A percentile compares a stretch with the other conserved stretches of the same genome.
phyloP scores from a whole-genome alignment of 2,113 vertebrate genomes.

The Cichladusa arquata region DNA sequence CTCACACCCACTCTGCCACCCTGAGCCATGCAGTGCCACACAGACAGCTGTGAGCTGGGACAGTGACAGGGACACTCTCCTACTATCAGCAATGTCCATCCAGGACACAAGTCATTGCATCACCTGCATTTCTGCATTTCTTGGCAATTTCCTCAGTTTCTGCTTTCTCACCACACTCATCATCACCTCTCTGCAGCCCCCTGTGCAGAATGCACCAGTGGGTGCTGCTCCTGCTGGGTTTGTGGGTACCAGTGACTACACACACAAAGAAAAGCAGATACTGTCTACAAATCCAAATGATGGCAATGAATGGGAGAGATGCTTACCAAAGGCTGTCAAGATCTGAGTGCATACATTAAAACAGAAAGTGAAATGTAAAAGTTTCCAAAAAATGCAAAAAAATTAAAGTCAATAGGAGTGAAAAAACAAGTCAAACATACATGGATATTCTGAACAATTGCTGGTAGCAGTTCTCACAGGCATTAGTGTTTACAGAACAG shows the following conservation, averaged over 20 bases:
- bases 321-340: slow-evolving; percentile 80
- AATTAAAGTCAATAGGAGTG: slow-evolving; percentile 57
- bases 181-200: neutral
- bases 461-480: slow-evolving; percentile 48
- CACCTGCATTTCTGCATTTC: slow-evolving; percentile 6
- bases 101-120: neutral
- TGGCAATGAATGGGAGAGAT: slow-evolving; percentile 71
- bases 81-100: slow-evolving; percentile 7
- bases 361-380: slow-evolving; percentile 80
- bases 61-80: neutral
- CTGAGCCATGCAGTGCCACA: slow-evolving; percentile 55
- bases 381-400: slow-evolving; percentile 58
- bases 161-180: neutral
- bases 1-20: neutral
- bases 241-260: slow-evolving; percentile 1
- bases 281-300: slow-evolving; percentile 50
- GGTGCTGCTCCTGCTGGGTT: neutral
- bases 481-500: slow-evolving; percentile 49
- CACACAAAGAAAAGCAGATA: slow-evolving; percentile 64
- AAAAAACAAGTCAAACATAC: slow-evolving; percentile 62
- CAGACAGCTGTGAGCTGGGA: neutral
- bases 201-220: neutral
- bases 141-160: slow-evolving; percentile 23
- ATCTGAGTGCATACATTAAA: slow-evolving; percentile 78
- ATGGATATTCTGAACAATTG: slow-evolving; percentile 54